These are phyloP conservation scores for Sicus ferrugineus DNA, from an alignment of 2,888 invertebrate species.

Conservation along the genomic window DNA sequence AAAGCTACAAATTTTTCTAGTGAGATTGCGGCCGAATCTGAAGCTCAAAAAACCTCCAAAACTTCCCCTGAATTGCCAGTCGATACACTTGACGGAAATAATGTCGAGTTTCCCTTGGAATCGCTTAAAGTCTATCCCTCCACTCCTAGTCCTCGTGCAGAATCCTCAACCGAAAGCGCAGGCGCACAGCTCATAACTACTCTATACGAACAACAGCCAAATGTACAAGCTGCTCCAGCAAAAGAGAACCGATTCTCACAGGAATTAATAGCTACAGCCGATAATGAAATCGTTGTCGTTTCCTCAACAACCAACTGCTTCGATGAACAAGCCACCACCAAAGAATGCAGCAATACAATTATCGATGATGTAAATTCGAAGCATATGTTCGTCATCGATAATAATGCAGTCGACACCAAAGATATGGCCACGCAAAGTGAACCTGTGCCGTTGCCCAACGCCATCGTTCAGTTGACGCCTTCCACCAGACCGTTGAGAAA, in stretches of 20 bases:
- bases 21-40: neutral
- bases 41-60: neutral
- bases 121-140: neutral
- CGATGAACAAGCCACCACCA: conserved; percentile 37
- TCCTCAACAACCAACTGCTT: conserved; percentile 44
- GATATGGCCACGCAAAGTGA: conserved; percentile 41
- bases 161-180: neutral
- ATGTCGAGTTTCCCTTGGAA: neutral
- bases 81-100: no score
- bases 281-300: conserved; percentile 42
- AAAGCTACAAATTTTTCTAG: neutral
- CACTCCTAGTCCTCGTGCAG: neutral
- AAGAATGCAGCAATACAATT: conserved; percentile 15
- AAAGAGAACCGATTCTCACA: conserved; percentile 7
- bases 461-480: conserved; percentile 47
- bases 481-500: conserved; percentile 49
- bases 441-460: conserved; percentile 6
- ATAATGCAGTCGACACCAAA: conserved; percentile 38
- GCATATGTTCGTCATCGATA: neutral
- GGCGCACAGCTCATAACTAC: neutral
- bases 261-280: conserved; percentile 20
- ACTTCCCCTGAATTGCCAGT: neutral
- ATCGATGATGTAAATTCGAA: neutral
- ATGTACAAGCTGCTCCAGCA: neutral
- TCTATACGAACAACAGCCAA: neutral